These are phyloP conservation scores for Tetropium fuscum DNA, from an alignment of 2,888 invertebrate genomes.

Conservation along the genomic window DNA sequence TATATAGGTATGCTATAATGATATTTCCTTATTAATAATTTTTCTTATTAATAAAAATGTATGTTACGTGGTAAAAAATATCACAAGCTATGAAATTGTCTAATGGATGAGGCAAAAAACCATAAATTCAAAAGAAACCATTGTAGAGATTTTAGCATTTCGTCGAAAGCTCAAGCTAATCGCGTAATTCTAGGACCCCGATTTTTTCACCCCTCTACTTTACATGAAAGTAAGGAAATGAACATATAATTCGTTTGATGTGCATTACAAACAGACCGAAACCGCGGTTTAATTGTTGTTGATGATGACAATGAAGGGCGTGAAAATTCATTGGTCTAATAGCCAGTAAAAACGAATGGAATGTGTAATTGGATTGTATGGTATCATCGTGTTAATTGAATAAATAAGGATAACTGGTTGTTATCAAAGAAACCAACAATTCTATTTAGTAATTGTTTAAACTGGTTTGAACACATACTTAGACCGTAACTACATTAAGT, in stretches of 20 bases:
- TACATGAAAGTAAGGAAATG: not conserved
- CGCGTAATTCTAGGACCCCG: no score
- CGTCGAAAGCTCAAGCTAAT: no score
- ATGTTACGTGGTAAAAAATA: no score
- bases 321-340: not conserved
- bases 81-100: no score
- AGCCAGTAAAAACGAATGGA: not conserved
- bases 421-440: not conserved
- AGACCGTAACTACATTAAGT: conserved; percentile 3
- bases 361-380: not conserved
- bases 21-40: no score
- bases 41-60: no score
- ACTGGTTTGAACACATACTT: not conserved
- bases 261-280: conserved; percentile 2
- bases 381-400: not conserved
- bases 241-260: not conserved
- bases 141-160: no score
- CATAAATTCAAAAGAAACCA: no score
- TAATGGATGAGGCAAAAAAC: no score
- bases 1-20: no score
- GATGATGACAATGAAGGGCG: not conserved
- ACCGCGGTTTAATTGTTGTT: not conserved
- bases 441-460: not conserved
- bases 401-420: not conserved
- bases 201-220: no score